Base-by-base conservation (phyloP, 2,797 vertebrate genomes). In the Choloepus didactylus region DNA sequence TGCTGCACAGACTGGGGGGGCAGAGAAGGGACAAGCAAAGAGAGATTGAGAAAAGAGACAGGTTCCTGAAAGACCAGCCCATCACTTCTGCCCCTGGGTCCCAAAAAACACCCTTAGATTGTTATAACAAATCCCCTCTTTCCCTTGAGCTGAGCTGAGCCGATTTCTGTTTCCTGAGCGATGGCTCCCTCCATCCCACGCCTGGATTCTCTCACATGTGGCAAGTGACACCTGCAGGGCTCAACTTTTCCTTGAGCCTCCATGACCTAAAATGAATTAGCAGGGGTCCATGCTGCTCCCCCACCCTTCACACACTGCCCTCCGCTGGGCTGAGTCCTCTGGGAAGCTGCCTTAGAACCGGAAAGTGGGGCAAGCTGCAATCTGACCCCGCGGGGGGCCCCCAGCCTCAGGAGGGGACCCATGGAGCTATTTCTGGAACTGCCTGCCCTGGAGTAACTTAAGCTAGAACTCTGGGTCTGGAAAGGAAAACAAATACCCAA, bases 371-470 rank as follows among this genome's bases (percentile, higher is more conserved):
- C 11, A 60, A 70, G 41, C 14, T 14, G 0, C 69, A 89, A 5
- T 81, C 81, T 60, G 62, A 79, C 86, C 60, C 38, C 49, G 31
- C 10, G 14, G 67, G 38, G 38, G 29, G 2, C 76, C 64, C 77
- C 51, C 56, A 35, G 25, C 23, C 88, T 80, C 77, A 66, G 64
- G 79, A 90, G 84, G 84, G 9, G 73, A 69, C 29, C n/a, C 38
- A 5, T 10, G 1, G 9, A 64, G n/a, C 70, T 92, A 86, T 87
- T 89, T 94, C 88, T 75, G 72, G 94, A 95, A 56, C 79, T 67
- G 54, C 9, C 46, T 66, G 87, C 9, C 64, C n/a, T 41, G 91
- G 29, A 76, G 56, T 14, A 27, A 56, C 59, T 46, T 66, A 35
- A 64, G 35, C 46, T 41, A 60, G 72, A 85, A 84, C 89, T 81